phyloP scores from a whole-genome alignment of 1,140 invertebrate genomes.

The Drosophila ogumai region DNA sequence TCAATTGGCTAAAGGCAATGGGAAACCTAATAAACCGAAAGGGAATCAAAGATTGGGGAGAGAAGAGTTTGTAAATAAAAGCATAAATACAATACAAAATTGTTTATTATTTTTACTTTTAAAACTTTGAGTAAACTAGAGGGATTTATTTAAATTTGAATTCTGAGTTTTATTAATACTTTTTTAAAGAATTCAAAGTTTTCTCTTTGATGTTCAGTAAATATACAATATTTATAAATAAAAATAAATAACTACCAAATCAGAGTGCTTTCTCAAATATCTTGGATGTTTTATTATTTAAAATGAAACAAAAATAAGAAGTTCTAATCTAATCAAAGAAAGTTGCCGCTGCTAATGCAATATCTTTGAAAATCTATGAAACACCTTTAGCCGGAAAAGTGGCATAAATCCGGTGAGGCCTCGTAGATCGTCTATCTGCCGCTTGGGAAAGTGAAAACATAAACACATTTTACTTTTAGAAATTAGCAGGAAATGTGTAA shows the following conservation, averaged over 20 bases:
- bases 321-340: constrained; percentile 71
- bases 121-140: too few species aligned
- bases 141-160: too few species aligned
- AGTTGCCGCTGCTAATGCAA: constrained; percentile 63
- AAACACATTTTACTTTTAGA: constrained; percentile 56
- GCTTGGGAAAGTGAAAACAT: constrained; percentile 55
- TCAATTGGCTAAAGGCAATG: not conserved
- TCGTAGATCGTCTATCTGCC: constrained; percentile 48
- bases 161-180: too few species aligned
- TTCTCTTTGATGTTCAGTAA: too few species aligned
- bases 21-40: not conserved
- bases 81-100: not conserved
- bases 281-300: not conserved
- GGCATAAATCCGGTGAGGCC: constrained; percentile 2
- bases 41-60: not conserved
- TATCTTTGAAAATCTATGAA: constrained; percentile 42
- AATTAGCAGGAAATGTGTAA: constrained; percentile 73
- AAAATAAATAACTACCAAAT: not conserved
- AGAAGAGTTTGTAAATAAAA: not conserved
- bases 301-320: not conserved
- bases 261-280: not conserved
- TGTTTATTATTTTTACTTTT: not conserved
- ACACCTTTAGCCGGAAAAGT: constrained; percentile 63
- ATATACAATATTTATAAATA: not conserved
- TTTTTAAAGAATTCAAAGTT: too few species aligned